phyloP scores from a whole-genome alignment of 2,888 invertebrate genomes.

The Eupelmus urozonus region DNA sequence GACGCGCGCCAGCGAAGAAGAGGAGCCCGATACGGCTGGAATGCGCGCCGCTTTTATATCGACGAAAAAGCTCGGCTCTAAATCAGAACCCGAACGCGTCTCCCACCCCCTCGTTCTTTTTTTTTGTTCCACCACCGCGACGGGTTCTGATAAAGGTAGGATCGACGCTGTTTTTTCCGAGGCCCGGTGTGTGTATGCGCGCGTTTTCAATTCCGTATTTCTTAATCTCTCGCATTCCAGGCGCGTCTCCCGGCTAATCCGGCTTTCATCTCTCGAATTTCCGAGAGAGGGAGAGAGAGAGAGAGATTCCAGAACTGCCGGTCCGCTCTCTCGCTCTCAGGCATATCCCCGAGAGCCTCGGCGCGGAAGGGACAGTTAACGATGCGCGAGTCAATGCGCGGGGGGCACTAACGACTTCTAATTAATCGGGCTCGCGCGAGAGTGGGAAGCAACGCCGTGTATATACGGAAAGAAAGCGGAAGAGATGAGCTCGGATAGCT shows the following conservation, averaged over 20 bases:
- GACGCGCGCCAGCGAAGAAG: neutral
- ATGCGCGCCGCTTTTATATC: slow-evolving; percentile 72
- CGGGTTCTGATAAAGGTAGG: too few relatives aligned
- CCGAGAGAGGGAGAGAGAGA: too few relatives aligned
- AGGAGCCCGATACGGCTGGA: slow-evolving; percentile 71
- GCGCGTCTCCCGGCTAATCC: slow-evolving; percentile 30
- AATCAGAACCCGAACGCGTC: slow-evolving; percentile 31
- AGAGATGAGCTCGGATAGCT: slow-evolving; percentile 10
- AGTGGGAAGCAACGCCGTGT: slow-evolving; percentile 58
- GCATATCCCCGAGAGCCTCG: too few relatives aligned
- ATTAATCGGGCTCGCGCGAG: slow-evolving; percentile 67
- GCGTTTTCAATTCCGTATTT: slow-evolving; percentile 37
- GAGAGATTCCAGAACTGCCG: neutral
- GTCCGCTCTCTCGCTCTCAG: too few relatives aligned
- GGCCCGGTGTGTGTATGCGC: too few relatives aligned
- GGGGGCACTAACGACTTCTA: slow-evolving; percentile 72
- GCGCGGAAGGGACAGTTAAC: slow-evolving; percentile 62
- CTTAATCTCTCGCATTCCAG: slow-evolving; percentile 53
- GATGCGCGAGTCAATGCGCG: slow-evolving; percentile 66
- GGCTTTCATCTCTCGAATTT: slow-evolving; percentile 2
- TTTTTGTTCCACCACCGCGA: neutral
- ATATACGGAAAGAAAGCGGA: slow-evolving; percentile 51
- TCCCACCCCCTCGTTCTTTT: neutral
- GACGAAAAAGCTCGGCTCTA: slow-evolving; percentile 69
- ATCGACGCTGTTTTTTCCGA: too few relatives aligned